Conservation (phyloP, 2,797 vertebrate species). For the Sorex maritimensis region DNA sequence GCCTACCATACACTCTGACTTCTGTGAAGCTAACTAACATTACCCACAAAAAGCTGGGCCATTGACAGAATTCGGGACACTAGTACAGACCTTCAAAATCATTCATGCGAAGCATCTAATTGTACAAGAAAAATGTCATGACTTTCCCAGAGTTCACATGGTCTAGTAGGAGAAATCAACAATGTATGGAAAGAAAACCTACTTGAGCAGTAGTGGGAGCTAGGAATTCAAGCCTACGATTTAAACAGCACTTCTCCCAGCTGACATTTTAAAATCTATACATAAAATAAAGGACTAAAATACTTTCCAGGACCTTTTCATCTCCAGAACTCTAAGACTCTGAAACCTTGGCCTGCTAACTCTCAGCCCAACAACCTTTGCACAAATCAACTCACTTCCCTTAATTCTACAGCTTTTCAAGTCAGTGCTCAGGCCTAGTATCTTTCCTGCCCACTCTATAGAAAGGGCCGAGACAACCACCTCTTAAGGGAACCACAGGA, state of each 20-base stretch:
- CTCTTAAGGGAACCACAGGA: constrained; percentile 54
- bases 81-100: not conserved
- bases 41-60: constrained; percentile 29
- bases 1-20: not conserved
- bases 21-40: constrained; percentile 29
- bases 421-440: not conserved
- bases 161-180: not conserved
- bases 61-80: constrained; percentile 10
- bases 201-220: not conserved
- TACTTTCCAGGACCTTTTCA: constrained; percentile 56
- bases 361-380: constrained; percentile 48
- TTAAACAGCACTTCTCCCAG: not conserved
- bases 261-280: constrained; percentile 56
- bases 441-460: constrained; percentile 10
- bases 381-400: constrained; percentile 64
- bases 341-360: constrained; percentile 55
- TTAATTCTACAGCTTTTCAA: constrained; percentile 58
- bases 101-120: constrained; percentile 21
- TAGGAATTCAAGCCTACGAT: not conserved
- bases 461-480: constrained; percentile 39
- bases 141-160: constrained; percentile 62
- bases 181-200: constrained; percentile 22
- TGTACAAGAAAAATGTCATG: constrained; percentile 59
- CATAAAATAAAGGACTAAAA: not conserved
- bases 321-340: constrained; percentile 57